A percentile compares a stretch with the other conserved stretches of the same genome.
Evolutionary conservation across 1,140 invertebrate species (phyloP).

Genomic region (Samia ricini): DNA sequence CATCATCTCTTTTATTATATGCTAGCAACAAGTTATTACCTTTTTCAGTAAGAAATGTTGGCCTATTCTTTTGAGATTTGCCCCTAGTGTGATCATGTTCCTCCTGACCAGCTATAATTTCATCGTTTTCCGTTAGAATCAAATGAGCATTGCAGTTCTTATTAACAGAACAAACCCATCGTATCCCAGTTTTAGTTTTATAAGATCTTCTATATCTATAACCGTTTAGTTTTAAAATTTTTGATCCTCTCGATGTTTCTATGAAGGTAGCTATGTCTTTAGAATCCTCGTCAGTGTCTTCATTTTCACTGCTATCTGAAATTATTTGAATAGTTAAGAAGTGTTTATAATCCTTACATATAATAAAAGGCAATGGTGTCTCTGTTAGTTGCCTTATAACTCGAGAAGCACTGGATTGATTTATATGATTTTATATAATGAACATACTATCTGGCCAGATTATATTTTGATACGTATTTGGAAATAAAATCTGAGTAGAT

Average conservation of each 20-base stretch:
- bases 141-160: not conserved
- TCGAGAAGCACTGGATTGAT: too few relatives aligned
- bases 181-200: slow-evolving; percentile 1
- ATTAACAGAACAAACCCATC: slow-evolving; percentile 4
- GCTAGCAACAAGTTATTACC: not conserved
- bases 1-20: not conserved
- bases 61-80: not conserved
- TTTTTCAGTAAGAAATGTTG: not conserved
- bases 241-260: not conserved
- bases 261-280: not conserved
- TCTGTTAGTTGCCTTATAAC: too few relatives aligned
- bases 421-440: too few relatives aligned
- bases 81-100: not conserved
- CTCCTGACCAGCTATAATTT: not conserved
- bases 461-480: too few relatives aligned
- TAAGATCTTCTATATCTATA: slow-evolving; percentile 7
- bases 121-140: slow-evolving; percentile 1
- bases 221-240: slow-evolving; percentile 3
- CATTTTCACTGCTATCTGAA: slow-evolving; percentile 2
- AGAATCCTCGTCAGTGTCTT: not conserved
- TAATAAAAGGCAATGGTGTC: too few relatives aligned
- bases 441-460: too few relatives aligned
- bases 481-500: too few relatives aligned
- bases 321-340: not conserved
- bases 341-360: not conserved